phyloP scores from a whole-genome alignment of 2,113 vertebrate species.

The Nesoenas mayeri region DNA sequence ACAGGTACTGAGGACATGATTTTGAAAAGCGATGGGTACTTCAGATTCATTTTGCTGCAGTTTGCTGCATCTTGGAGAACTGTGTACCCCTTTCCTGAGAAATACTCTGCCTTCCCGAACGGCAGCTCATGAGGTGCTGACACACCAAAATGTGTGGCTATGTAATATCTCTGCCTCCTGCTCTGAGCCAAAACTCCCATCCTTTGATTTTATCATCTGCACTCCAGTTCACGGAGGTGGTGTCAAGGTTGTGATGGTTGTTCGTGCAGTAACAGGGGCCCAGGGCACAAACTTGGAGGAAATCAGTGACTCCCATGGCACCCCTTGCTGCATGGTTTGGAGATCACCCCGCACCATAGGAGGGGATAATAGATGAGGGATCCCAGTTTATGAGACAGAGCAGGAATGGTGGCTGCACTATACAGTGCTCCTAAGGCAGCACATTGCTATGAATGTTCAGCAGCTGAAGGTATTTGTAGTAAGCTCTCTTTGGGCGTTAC shows the following conservation, averaged over 20 bases:
- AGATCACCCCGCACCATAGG: too few species aligned
- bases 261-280: background rate
- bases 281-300: background rate
- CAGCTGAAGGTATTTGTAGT: background rate
- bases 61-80: background rate
- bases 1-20: fast-evolving
- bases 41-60: background rate
- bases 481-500: background rate
- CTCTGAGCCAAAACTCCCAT: background rate
- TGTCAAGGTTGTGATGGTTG: background rate
- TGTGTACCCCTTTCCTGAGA: background rate
- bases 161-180: background rate
- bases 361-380: background rate
- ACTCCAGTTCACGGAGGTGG: background rate
- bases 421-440: fast-evolving
- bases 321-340: fast-evolving
- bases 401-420: fast-evolving
- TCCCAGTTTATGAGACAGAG: fast-evolving
- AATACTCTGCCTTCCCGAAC: background rate
- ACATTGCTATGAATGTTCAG: fast-evolving
- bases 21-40: background rate
- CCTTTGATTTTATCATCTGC: background rate
- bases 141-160: fast-evolving
- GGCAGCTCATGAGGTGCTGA: background rate
- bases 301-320: fast-evolving